These are phyloP conservation scores for Reticulitermes speratus DNA, from an alignment of 1,140 invertebrate genomes.

Conservation along the genomic window DNA sequence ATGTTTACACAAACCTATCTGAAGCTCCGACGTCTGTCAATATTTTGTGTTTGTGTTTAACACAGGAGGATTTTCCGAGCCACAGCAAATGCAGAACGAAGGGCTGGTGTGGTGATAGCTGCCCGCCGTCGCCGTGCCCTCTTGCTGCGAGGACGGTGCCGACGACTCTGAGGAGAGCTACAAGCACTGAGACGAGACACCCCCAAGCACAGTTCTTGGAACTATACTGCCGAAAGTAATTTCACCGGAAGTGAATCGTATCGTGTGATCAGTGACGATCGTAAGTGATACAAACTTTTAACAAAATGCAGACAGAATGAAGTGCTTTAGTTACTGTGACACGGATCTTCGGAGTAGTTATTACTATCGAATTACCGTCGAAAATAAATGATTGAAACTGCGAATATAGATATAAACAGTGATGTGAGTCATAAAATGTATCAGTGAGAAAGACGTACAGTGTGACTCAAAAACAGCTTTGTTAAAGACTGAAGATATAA, in stretches of 20 bases:
- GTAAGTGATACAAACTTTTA: not conserved
- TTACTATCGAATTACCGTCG: too few species aligned
- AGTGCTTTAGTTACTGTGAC: too few species aligned
- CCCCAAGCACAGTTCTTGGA: too few species aligned
- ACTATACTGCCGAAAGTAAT: too few species aligned
- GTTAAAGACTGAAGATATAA: not conserved
- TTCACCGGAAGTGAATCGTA: not conserved
- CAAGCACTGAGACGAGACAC: not conserved
- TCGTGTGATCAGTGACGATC: not conserved
- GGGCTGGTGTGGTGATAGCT: constrained; percentile 63
- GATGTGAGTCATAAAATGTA: not conserved
- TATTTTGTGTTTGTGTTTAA: not conserved
- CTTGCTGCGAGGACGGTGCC: not conserved
- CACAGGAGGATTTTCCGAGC: constrained; percentile 63
- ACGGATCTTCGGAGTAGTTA: too few species aligned
- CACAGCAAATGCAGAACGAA: constrained; percentile 69
- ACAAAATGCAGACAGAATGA: too few species aligned
- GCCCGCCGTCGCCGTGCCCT: not conserved
- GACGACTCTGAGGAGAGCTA: not conserved
- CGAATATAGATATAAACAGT: not conserved
- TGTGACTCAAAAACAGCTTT: not conserved
- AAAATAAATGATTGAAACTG: not conserved
- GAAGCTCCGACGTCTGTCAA: not conserved
- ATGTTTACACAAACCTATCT: too few species aligned
- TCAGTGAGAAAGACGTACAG: not conserved